Evolutionary conservation across 1,140 invertebrate species (phyloP).

Genomic region (Papilio machaon): DNA sequence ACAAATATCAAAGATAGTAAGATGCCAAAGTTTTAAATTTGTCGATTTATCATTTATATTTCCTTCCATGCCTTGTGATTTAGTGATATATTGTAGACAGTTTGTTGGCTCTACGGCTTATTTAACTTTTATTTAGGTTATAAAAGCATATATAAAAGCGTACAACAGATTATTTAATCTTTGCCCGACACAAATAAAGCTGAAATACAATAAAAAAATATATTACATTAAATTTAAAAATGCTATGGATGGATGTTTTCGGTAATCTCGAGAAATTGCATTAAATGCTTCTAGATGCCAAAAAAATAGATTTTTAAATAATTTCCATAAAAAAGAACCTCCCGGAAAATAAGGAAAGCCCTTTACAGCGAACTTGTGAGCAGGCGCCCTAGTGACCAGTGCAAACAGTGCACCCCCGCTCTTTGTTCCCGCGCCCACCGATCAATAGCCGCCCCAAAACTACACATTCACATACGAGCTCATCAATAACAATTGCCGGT

Average conservation of each 20-base stretch:
- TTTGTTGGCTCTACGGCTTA: slow-evolving; percentile 34
- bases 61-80: slow-evolving; percentile 2
- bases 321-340: not conserved
- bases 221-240: too few relatives aligned
- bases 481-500: slow-evolving; percentile 33
- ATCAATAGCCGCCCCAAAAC: slow-evolving; percentile 63
- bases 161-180: not conserved
- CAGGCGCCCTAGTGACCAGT: slow-evolving; percentile 30
- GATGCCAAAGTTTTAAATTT: slow-evolving; percentile 37
- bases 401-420: slow-evolving; percentile 48
- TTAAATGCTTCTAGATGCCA: too few relatives aligned
- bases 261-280: too few relatives aligned
- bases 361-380: slow-evolving; percentile 19
- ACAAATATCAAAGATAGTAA: slow-evolving; percentile 6
- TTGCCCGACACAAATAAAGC: too few relatives aligned
- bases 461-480: slow-evolving; percentile 37
- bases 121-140: slow-evolving; percentile 30
- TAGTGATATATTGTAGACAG: slow-evolving; percentile 33
- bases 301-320: not conserved
- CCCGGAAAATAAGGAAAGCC: slow-evolving; percentile 23
- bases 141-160: not conserved
- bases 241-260: too few relatives aligned
- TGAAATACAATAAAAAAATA: too few relatives aligned
- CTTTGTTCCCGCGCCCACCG: slow-evolving; percentile 63
- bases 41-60: slow-evolving; percentile 34